Conservation (phyloP, 92 coral and sea anemone genomes). For the Epizoanthus stellaris region DNA sequence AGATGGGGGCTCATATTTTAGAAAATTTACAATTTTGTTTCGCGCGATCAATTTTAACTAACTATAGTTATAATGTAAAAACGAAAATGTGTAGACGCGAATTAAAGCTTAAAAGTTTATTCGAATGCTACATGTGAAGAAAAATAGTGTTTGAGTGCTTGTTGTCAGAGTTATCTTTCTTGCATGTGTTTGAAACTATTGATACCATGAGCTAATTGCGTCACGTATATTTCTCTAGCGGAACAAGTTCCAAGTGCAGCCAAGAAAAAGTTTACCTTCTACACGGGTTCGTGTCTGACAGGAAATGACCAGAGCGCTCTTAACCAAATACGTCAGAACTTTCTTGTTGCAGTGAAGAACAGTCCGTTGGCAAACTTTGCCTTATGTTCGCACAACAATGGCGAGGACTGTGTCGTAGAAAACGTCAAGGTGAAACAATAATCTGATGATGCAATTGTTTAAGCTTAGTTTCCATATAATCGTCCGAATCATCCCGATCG, state of each 20-base stretch:
- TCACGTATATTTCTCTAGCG: slow-evolving; percentile 34
- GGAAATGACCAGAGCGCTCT: slow-evolving; percentile 73
- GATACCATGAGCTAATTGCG: background rate
- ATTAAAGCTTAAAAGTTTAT: too few relatives aligned
- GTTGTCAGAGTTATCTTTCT: too few relatives aligned
- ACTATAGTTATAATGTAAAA: too few relatives aligned
- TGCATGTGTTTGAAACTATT: background rate
- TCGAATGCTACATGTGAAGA: too few relatives aligned
- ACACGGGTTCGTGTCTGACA: slow-evolving; percentile 82
- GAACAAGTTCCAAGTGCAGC: slow-evolving; percentile 70
- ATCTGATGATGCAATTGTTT: too few relatives aligned
- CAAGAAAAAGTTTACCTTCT: slow-evolving; percentile 85
- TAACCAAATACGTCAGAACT: slow-evolving; percentile 73
- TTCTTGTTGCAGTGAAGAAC: slow-evolving; percentile 73
- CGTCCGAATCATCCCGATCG: too few relatives aligned
- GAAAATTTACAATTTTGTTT: too few relatives aligned
- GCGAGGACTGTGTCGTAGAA: slow-evolving; percentile 80
- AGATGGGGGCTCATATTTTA: too few relatives aligned
- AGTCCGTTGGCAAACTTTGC: slow-evolving; percentile 77
- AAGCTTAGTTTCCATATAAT: too few relatives aligned
- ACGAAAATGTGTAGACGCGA: too few relatives aligned
- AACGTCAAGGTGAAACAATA: slow-evolving; percentile 78
- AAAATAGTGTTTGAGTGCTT: too few relatives aligned
- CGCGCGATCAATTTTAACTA: too few relatives aligned
- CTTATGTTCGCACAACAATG: slow-evolving; percentile 73